A percentile compares a stretch with the other conserved stretches of the same genome.
Conservation (phyloP, 1,140 invertebrate species). For the Zaprionus gabonicus region DNA sequence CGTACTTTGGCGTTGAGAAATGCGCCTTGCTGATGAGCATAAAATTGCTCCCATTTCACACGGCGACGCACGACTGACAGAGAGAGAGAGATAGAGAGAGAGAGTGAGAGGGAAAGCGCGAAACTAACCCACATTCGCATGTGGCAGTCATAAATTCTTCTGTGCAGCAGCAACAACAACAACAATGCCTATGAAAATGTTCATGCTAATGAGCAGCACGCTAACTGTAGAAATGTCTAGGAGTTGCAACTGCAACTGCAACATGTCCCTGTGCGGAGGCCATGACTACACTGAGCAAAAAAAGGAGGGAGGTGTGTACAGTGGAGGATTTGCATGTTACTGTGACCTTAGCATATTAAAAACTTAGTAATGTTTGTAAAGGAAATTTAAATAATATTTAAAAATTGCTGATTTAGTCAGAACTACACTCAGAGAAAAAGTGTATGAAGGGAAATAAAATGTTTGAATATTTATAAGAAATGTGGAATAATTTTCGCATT, state of each 20-base stretch:
- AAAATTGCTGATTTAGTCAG: too few relatives aligned
- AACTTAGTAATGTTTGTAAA: too few relatives aligned
- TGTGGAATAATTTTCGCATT: too few relatives aligned
- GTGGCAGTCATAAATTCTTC: constrained; percentile 73
- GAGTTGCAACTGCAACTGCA: constrained; percentile 34
- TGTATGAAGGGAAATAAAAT: too few relatives aligned
- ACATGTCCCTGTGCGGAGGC: constrained; percentile 35
- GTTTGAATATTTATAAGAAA: too few relatives aligned
- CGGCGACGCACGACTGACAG: neutral
- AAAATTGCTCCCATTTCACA: constrained; percentile 67
- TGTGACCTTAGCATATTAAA: too few relatives aligned
- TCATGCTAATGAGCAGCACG: constrained; percentile 81
- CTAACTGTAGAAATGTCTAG: constrained; percentile 74
- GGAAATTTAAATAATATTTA: too few relatives aligned
- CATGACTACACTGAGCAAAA: constrained; percentile 10
- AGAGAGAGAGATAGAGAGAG: neutral
- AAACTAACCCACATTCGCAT: constrained; percentile 75
- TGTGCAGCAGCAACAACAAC: constrained; percentile 23
- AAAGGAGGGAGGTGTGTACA: too few relatives aligned
- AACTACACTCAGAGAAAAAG: too few relatives aligned
- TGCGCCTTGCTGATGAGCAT: constrained; percentile 75
- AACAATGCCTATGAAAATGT: constrained; percentile 54
- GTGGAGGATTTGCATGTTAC: too few relatives aligned
- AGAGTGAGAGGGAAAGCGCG: neutral
- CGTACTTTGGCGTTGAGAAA: constrained; percentile 60